A percentile compares a stretch with the other conserved stretches of the same genome.
These are phyloP conservation scores for Luperina testacea DNA, from an alignment of 2,888 invertebrate genomes.

Conservation along the genomic window DNA sequence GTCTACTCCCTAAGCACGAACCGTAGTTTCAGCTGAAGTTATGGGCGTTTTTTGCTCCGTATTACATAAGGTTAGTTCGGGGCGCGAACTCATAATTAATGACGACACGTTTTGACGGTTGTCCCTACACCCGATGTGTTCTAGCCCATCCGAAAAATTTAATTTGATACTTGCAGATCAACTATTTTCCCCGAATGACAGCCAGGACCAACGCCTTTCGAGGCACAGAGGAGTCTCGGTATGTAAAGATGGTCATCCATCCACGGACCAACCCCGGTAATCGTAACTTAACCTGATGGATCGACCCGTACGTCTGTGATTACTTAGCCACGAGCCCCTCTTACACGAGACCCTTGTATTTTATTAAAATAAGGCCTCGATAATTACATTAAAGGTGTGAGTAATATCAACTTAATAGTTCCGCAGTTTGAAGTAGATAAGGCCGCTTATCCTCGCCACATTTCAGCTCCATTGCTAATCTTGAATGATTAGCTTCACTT, in stretches of 20 bases:
- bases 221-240: not conserved
- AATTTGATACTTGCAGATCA: too few species aligned
- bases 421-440: conserved; percentile 21
- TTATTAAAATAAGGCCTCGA: not conserved
- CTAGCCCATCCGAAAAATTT: too few species aligned
- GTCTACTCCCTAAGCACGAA: too few species aligned
- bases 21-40: too few species aligned
- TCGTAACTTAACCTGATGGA: not conserved
- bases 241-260: not conserved
- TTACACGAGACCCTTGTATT: not conserved
- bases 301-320: not conserved
- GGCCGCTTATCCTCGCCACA: conserved; percentile 3
- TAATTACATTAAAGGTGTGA: not conserved
- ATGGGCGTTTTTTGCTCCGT: too few species aligned
- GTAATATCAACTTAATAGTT: conserved; percentile 10
- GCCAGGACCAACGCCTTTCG: not conserved
- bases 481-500: conserved; percentile 53
- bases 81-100: not conserved
- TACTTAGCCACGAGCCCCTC: not conserved
- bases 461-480: conserved; percentile 43
- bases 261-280: not conserved
- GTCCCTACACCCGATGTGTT: not conserved
- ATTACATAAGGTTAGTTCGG: too few species aligned
- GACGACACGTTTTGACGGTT: not conserved
- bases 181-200: not conserved